Evolutionary conservation across 2,888 invertebrate genomes (phyloP).

Genomic region (Tuberolachnus salignus): DNA sequence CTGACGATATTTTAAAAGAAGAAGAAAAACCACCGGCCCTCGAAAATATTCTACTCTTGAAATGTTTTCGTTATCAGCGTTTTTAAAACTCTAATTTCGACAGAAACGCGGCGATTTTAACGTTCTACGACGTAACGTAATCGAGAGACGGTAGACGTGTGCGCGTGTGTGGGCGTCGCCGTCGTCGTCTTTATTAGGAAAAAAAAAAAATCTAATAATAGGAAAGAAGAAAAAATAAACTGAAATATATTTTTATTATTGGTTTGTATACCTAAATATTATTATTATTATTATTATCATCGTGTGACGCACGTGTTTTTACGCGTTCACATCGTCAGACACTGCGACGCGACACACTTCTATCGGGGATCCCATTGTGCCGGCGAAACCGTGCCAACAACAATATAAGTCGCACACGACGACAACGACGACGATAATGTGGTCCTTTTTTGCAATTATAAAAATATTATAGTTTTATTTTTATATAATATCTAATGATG

Average conservation of each 20-base stretch:
- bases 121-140: too few relatives aligned
- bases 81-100: too few relatives aligned
- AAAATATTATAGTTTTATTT: background rate
- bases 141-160: too few relatives aligned
- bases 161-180: too few relatives aligned
- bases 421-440: background rate
- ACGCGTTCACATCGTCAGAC: background rate
- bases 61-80: too few relatives aligned
- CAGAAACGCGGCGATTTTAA: too few relatives aligned
- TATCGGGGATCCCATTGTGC: background rate
- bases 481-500: too few relatives aligned
- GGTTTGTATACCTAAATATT: background rate
- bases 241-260: constrained; percentile 6
- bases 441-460: constrained; percentile 32
- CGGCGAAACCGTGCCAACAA: constrained; percentile 15
- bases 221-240: background rate
- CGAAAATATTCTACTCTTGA: too few relatives aligned
- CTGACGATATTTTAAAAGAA: too few relatives aligned
- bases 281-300: background rate
- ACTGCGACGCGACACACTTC: background rate
- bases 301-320: background rate
- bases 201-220: too few relatives aligned
- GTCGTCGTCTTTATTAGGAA: too few relatives aligned
- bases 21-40: too few relatives aligned
- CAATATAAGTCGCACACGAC: background rate